Conservation (phyloP, 2,113 vertebrate genomes). For the Corydoras maculifer region DNA sequence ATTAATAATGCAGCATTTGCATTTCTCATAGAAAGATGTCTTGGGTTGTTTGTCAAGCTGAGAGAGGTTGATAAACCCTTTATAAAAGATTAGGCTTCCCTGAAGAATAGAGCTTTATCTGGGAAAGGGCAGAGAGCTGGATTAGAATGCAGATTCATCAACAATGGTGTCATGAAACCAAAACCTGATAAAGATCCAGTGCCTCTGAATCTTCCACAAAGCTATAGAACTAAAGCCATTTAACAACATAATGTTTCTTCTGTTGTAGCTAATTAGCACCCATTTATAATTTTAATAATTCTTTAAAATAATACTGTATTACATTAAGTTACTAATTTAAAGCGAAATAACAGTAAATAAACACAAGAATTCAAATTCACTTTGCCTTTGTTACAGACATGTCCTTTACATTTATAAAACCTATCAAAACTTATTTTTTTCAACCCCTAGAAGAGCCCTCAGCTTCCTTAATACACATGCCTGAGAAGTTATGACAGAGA, state of each 20-base stretch:
- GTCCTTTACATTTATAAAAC: too few species aligned
- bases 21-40: neutral
- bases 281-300: too few species aligned
- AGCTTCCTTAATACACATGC: too few species aligned
- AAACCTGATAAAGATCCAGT: slow-evolving; percentile 38
- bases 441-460: too few species aligned
- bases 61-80: slow-evolving; percentile 40
- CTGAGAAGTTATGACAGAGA: too few species aligned
- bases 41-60: slow-evolving; percentile 12
- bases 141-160: slow-evolving; percentile 54
- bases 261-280: too few species aligned
- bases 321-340: too few species aligned
- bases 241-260: neutral
- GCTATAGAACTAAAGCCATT: neutral
- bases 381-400: too few species aligned
- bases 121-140: slow-evolving; percentile 42
- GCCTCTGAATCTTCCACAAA: slow-evolving; percentile 21
- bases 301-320: too few species aligned
- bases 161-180: slow-evolving; percentile 47
- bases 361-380: too few species aligned
- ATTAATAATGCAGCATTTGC: slow-evolving; percentile 25
- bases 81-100: slow-evolving; percentile 41
- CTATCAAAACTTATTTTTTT: too few species aligned
- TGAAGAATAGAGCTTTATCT: slow-evolving; percentile 47
- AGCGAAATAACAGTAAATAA: too few species aligned